Evolutionary conservation across 2,888 invertebrate genomes (phyloP).

Genomic region (Alviniconcha strummeri): DNA sequence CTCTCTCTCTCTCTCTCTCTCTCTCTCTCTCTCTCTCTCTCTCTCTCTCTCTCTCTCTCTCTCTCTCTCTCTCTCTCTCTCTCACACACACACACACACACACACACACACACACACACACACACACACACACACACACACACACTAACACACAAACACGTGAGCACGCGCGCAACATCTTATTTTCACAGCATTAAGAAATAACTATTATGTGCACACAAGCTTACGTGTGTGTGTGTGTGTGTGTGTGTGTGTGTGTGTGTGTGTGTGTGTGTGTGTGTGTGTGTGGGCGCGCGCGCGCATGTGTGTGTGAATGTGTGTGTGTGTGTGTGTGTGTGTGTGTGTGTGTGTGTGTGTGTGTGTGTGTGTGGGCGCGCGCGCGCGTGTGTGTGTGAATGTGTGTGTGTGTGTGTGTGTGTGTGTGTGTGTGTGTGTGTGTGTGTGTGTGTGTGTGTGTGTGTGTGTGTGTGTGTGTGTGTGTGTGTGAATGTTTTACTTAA

Average conservation of each 20-base stretch:
- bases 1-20: background rate
- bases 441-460: background rate
- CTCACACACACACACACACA: slow-evolving; percentile 8
- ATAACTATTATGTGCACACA: too few species aligned
- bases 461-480: slow-evolving; percentile 6
- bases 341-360: background rate
- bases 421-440: background rate
- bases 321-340: background rate
- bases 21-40: background rate
- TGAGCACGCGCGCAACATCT: background rate
- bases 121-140: slow-evolving; percentile 12
- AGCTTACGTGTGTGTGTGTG: background rate
- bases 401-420: background rate
- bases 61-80: slow-evolving; percentile 19
- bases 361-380: background rate
- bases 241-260: background rate
- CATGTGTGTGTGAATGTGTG: background rate
- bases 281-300: background rate
- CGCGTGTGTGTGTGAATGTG: background rate
- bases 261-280: too few species aligned
- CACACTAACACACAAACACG: background rate
- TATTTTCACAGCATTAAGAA: too few species aligned
- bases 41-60: slow-evolving; percentile 27
- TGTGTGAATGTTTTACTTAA: background rate
- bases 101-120: slow-evolving; percentile 13